These are phyloP conservation scores for Cirrhinus mrigala DNA, from an alignment of 2,797 vertebrate species.

Conservation along the genomic window DNA sequence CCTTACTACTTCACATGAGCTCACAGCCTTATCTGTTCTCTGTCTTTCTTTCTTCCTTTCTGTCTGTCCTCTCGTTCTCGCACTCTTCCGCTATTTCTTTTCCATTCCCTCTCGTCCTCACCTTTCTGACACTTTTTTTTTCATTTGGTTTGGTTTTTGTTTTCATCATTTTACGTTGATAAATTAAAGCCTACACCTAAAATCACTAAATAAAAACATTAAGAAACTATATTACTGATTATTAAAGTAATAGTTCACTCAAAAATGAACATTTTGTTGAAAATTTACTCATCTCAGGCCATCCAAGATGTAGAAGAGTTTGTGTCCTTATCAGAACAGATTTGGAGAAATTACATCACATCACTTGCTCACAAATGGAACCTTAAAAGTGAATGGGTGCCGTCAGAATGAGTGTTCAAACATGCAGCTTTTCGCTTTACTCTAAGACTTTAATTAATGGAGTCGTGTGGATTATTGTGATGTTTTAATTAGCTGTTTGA, in stretches of 20 bases:
- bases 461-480: too few relatives aligned
- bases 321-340: not conserved
- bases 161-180: constrained; percentile 22
- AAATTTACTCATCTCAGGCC: not conserved
- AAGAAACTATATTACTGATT: not conserved
- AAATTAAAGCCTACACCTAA: not conserved
- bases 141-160: constrained; percentile 3
- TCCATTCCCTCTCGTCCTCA: constrained; percentile 32
- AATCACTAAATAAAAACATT: not conserved
- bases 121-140: constrained; percentile 32
- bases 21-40: constrained; percentile 80
- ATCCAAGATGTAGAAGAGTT: not conserved
- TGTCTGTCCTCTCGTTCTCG: constrained; percentile 65
- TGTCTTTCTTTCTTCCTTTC: constrained; percentile 73
- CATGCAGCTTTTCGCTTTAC: too few relatives aligned
- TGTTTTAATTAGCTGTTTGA: too few relatives aligned
- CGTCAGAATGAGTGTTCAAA: not conserved
- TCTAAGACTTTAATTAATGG: too few relatives aligned
- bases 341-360: not conserved
- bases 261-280: not conserved
- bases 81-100: constrained; percentile 60
- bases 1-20: constrained; percentile 74
- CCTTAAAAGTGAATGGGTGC: not conserved
- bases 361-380: not conserved
- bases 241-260: not conserved